These are phyloP conservation scores for Garra rufa DNA, from an alignment of 2,113 vertebrate genomes.

Conservation along the genomic window DNA sequence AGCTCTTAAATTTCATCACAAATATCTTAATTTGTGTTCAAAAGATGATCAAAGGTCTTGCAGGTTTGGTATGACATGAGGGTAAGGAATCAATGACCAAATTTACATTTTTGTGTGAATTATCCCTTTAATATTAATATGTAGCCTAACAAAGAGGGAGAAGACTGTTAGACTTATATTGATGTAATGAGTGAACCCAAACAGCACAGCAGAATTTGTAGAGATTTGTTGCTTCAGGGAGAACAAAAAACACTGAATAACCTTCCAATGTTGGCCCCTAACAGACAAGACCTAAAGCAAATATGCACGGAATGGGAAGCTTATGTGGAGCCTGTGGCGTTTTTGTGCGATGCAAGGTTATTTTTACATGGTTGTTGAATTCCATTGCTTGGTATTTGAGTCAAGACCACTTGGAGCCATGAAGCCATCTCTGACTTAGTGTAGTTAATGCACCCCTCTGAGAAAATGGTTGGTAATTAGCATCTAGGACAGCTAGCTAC, in stretches of 20 bases:
- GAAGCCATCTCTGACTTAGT: background rate
- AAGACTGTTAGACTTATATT: background rate
- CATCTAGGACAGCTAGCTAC: conserved; percentile 11
- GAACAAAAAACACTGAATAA: background rate
- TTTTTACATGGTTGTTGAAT: background rate
- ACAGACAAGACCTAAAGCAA: background rate
- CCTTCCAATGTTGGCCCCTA: background rate
- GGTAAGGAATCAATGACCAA: too few relatives aligned
- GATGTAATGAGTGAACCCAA: background rate
- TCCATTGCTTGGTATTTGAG: conserved; percentile 12
- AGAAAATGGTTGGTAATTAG: conserved; percentile 39
- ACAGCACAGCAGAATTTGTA: background rate
- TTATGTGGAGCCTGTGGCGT: background rate
- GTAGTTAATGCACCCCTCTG: conserved; percentile 32
- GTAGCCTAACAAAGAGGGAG: background rate
- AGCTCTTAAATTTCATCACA: too few relatives aligned
- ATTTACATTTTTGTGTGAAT: too few relatives aligned
- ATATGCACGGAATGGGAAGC: background rate
- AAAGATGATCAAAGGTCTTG: too few relatives aligned
- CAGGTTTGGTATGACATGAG: too few relatives aligned
- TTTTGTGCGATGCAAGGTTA: background rate
- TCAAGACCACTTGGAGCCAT: background rate
- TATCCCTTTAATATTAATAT: background rate
- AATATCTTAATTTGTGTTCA: too few relatives aligned
- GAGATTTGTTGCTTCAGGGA: background rate